These are phyloP conservation scores for Coptotermes formosanus DNA, from an alignment of 1,140 invertebrate genomes.

Conservation along the genomic window DNA sequence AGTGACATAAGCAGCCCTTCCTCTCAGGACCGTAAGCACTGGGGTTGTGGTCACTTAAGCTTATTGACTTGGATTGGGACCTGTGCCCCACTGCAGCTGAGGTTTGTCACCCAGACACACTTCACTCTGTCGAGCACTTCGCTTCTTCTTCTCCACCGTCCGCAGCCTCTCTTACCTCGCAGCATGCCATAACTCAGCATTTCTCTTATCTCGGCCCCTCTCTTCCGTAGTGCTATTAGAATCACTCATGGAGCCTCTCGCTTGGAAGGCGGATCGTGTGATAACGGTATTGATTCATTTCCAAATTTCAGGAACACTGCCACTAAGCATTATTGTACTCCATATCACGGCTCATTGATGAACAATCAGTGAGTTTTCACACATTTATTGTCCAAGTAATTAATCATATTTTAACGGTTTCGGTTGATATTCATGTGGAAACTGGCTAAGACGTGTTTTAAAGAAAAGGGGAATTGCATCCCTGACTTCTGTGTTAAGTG, in stretches of 20 bases:
- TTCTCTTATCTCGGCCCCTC: background rate
- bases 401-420: too few species aligned
- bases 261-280: background rate
- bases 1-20: background rate
- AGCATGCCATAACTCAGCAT: background rate
- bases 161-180: background rate
- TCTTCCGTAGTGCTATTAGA: background rate
- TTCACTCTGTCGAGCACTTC: background rate
- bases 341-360: too few species aligned
- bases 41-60: conserved; percentile 13
- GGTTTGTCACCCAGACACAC: background rate
- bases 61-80: background rate
- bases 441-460: too few species aligned
- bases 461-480: too few species aligned
- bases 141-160: background rate
- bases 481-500: too few species aligned
- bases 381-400: too few species aligned
- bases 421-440: too few species aligned
- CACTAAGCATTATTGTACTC: too few species aligned
- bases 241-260: background rate
- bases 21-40: background rate
- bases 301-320: too few species aligned
- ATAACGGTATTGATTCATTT: too few species aligned
- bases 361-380: too few species aligned
- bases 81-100: background rate